Evolutionary conservation across 2,797 vertebrate species (phyloP).

Genomic region (Hyperoplus lanceolatus): DNA sequence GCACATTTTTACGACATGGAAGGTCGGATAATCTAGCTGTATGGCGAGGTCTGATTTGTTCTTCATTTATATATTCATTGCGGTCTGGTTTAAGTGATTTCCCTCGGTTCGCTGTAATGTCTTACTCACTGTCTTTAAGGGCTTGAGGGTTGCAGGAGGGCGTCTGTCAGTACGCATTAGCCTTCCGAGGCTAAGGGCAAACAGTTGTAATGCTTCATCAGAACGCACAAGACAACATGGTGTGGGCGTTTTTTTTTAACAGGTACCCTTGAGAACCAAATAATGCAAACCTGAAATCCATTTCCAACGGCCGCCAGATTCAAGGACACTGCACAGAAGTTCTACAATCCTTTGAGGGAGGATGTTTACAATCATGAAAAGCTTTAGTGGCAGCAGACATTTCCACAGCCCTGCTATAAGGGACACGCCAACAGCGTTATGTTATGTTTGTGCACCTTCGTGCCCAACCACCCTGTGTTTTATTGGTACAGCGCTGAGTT

Average conservation of each 20-base stretch:
- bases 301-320: neutral
- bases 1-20: conserved; percentile 30
- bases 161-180: conserved; percentile 7
- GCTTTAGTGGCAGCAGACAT: neutral
- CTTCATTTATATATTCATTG: conserved; percentile 30
- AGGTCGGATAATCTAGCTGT: conserved; percentile 42
- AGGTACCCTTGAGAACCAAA: conserved; percentile 9
- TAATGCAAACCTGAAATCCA: conserved; percentile 7
- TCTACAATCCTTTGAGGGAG: neutral
- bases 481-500: neutral
- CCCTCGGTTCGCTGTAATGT: neutral
- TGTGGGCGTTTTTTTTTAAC: neutral
- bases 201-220: neutral
- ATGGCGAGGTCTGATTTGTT: conserved; percentile 16
- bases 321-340: neutral
- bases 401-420: neutral
- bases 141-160: neutral
- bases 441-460: neutral
- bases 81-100: conserved; percentile 27
- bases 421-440: neutral
- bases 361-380: neutral
- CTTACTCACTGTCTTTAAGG: conserved; percentile 28
- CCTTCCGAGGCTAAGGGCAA: neutral
- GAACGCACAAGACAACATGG: neutral
- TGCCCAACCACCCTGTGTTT: neutral